phyloP scores from a whole-genome alignment of 2,113 vertebrate species.

The Anarhynchus alexandrinus region DNA sequence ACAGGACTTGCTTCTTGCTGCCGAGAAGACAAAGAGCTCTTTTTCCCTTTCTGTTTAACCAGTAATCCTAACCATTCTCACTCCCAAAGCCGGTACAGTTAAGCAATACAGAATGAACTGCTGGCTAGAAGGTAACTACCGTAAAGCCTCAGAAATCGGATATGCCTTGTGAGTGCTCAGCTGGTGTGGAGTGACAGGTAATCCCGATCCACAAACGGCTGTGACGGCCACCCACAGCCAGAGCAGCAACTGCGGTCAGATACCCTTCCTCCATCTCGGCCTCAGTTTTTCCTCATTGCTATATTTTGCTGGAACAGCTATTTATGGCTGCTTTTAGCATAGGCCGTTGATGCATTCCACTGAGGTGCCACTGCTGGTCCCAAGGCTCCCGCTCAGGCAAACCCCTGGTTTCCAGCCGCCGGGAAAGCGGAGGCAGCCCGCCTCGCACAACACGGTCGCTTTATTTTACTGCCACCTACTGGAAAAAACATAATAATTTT shows the following conservation, averaged over 20 bases:
- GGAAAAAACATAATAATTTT: not conserved
- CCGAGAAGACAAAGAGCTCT: not conserved
- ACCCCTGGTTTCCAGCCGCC: fast-evolving
- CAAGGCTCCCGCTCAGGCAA: not conserved
- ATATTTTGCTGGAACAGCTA: fast-evolving
- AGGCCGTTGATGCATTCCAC: fast-evolving
- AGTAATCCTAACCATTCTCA: not conserved
- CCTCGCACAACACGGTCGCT: not conserved
- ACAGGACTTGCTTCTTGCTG: fast-evolving
- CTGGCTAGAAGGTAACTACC: not conserved
- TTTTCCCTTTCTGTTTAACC: not conserved
- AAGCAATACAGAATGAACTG: fast-evolving
- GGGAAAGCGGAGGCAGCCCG: not conserved
- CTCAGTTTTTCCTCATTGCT: fast-evolving
- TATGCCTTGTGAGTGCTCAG: fast-evolving
- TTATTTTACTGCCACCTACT: conserved; percentile 19
- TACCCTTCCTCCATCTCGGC: fast-evolving
- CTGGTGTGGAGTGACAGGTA: not conserved
- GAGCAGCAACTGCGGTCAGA: not conserved
- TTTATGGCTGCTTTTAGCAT: fast-evolving
- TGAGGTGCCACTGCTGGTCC: fast-evolving
- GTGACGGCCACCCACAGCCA: not conserved
- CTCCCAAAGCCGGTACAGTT: not conserved
- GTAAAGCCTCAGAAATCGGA: fast-evolving
- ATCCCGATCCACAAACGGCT: not conserved